These are phyloP conservation scores for Catharus minimus DNA, from an alignment of 2,113 vertebrate genomes.

Conservation along the genomic window DNA sequence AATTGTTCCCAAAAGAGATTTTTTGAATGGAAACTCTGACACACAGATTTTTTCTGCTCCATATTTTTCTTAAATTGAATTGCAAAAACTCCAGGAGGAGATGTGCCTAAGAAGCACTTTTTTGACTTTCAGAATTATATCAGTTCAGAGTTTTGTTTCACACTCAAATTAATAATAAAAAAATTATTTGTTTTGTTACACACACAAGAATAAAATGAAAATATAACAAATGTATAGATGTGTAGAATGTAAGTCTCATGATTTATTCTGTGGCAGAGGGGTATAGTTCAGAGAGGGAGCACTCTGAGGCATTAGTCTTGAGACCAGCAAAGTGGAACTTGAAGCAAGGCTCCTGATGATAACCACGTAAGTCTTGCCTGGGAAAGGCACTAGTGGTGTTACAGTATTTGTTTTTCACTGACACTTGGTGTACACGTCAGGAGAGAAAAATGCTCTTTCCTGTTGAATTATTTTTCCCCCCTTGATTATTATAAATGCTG, in stretches of 20 bases:
- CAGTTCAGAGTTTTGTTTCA: conserved; percentile 27
- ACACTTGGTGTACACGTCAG: neutral
- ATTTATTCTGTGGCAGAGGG: neutral
- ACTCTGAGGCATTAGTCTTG: neutral
- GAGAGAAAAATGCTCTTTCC: neutral
- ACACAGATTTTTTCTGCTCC: neutral
- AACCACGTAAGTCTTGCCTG: neutral
- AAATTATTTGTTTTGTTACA: neutral
- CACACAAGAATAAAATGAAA: neutral
- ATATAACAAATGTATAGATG: neutral
- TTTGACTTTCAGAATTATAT: neutral
- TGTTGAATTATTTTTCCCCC: neutral
- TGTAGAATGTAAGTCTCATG: neutral
- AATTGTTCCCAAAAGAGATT: neutral
- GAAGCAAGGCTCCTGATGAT: neutral
- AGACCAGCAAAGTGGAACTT: neutral
- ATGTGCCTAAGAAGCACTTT: neutral
- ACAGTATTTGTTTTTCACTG: conserved; percentile 1
- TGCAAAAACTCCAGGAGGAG: neutral
- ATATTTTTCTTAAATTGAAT: neutral
- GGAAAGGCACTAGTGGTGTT: neutral
- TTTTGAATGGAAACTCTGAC: neutral
- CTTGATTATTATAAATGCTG: conserved; percentile 42
- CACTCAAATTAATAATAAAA: neutral
- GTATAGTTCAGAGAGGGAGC: neutral